phyloP scores from a whole-genome alignment of 2,888 invertebrate species.

The Pyralis farinalis region DNA sequence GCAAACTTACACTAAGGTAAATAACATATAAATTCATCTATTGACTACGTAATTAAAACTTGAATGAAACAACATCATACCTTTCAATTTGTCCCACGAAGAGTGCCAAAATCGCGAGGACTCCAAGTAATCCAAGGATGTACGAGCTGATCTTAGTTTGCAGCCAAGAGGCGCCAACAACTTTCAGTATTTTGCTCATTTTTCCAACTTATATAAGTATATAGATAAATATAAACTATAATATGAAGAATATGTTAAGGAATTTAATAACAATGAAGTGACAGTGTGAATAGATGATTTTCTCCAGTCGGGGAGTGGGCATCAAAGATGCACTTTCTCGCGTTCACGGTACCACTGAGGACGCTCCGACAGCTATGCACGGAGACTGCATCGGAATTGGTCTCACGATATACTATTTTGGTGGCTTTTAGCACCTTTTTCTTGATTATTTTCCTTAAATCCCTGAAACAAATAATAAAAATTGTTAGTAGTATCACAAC shows the following conservation, averaged over 20 bases:
- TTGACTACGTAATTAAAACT: too few species aligned
- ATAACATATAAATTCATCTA: neutral
- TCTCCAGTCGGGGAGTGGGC: slow-evolving; percentile 66
- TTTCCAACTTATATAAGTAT: slow-evolving; percentile 14
- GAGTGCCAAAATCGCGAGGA: slow-evolving; percentile 85
- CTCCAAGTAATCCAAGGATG: slow-evolving; percentile 84
- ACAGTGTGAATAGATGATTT: slow-evolving; percentile 70
- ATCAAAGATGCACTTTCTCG: slow-evolving; percentile 60
- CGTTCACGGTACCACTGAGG: slow-evolving; percentile 50
- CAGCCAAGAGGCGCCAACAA: slow-evolving; percentile 89
- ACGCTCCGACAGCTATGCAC: slow-evolving; percentile 40
- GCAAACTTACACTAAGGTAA: too few species aligned
- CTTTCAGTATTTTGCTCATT: slow-evolving; percentile 85
- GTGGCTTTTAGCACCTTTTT: slow-evolving; percentile 45
- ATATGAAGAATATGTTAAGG: slow-evolving; percentile 74
- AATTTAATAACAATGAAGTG: slow-evolving; percentile 81
- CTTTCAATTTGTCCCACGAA: slow-evolving; percentile 86
- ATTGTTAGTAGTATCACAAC: too few species aligned
- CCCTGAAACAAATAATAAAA: slow-evolving; percentile 61
- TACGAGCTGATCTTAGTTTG: slow-evolving; percentile 88
- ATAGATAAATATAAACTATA: slow-evolving; percentile 52
- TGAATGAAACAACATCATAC: slow-evolving; percentile 42
- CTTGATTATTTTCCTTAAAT: slow-evolving; percentile 45
- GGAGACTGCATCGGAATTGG: slow-evolving; percentile 57
- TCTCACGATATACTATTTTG: slow-evolving; percentile 35